Conservation (phyloP, 2,113 vertebrate genomes). For the Sisor rabdophorus region DNA sequence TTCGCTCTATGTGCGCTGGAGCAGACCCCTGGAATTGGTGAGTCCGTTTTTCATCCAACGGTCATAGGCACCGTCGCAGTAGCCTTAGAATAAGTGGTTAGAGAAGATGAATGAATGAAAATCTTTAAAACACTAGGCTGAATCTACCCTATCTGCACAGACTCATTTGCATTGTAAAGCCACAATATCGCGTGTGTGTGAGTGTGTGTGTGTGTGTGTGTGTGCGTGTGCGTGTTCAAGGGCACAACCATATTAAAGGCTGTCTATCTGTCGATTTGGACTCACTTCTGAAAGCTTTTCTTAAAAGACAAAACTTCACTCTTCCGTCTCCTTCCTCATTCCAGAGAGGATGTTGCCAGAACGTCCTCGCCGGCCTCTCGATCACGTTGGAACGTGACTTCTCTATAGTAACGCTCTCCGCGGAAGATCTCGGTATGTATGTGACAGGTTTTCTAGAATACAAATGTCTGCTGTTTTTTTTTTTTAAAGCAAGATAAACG, state of each 20-base stretch:
- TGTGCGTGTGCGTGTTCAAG: neutral
- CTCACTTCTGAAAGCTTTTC: slow-evolving; percentile 32
- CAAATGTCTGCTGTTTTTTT: slow-evolving; percentile 22
- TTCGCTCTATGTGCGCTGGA: too few species aligned
- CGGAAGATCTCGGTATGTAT: slow-evolving; percentile 36
- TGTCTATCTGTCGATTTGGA: slow-evolving; percentile 27
- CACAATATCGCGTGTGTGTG: slow-evolving; percentile 6
- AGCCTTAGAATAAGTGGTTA: too few species aligned
- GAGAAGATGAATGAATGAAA: too few species aligned
- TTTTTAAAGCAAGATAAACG: neutral
- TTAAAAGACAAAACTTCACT: slow-evolving; percentile 42
- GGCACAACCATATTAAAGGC: slow-evolving; percentile 8
- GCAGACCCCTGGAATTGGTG: too few species aligned
- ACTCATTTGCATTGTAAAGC: slow-evolving; percentile 12
- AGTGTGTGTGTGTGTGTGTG: neutral
- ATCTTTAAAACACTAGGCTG: slow-evolving; percentile 3
- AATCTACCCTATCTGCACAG: slow-evolving; percentile 11
- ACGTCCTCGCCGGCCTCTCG: slow-evolving; percentile 43
- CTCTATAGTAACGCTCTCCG: slow-evolving; percentile 32
- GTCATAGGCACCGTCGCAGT: too few species aligned
- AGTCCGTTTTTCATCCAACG: too few species aligned
- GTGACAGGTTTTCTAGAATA: slow-evolving; percentile 37
- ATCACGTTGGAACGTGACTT: slow-evolving; percentile 45
- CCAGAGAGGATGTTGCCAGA: slow-evolving; percentile 44
- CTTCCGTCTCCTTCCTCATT: slow-evolving; percentile 9